phyloP scores from a whole-genome alignment of 2,797 vertebrate species.

The Amphiprion clarkii region DNA sequence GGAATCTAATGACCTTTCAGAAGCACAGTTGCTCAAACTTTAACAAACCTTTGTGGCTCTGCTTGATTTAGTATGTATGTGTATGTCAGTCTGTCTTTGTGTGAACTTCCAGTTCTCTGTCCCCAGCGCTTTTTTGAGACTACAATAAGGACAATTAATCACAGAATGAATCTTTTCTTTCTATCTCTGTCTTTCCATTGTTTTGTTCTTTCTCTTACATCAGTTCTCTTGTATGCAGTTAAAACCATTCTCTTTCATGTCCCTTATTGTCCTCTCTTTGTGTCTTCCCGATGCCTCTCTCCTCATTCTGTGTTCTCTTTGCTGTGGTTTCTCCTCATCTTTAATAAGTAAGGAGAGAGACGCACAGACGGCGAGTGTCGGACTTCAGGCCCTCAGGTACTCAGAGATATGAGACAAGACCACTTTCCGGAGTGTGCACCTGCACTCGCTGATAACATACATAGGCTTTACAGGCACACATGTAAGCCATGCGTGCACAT shows the following conservation, averaged over 20 bases:
- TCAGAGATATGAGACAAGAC: constrained; percentile 42
- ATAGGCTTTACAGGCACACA: neutral
- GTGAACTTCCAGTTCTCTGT: constrained; percentile 31
- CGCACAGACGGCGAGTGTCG: constrained; percentile 16
- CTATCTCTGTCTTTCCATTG: constrained; percentile 45
- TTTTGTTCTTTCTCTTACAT: constrained; percentile 38
- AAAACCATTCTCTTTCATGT: constrained; percentile 44
- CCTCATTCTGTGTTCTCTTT: constrained; percentile 32
- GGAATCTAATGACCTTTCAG: constrained; percentile 42
- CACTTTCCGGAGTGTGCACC: constrained; percentile 6
- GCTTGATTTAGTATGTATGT: constrained; percentile 29
- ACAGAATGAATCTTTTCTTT: constrained; percentile 54
- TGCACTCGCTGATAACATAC: constrained; percentile 22
- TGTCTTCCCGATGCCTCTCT: constrained; percentile 27
- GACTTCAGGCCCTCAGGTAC: constrained; percentile 35
- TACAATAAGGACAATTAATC: constrained; percentile 76
- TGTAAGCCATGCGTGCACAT: neutral
- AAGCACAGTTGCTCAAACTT: constrained; percentile 40
- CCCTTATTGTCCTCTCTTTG: constrained; percentile 34
- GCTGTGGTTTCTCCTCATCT: constrained; percentile 26
- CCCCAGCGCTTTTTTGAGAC: constrained; percentile 40
- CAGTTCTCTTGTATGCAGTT: constrained; percentile 19
- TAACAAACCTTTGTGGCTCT: constrained; percentile 28
- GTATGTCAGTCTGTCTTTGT: constrained; percentile 42
- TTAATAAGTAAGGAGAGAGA: constrained; percentile 36